A percentile compares a stretch with the other conserved stretches of the same genome.
Conservation (phyloP, 2,113 vertebrate species). For the Phocoena sinus region DNA sequence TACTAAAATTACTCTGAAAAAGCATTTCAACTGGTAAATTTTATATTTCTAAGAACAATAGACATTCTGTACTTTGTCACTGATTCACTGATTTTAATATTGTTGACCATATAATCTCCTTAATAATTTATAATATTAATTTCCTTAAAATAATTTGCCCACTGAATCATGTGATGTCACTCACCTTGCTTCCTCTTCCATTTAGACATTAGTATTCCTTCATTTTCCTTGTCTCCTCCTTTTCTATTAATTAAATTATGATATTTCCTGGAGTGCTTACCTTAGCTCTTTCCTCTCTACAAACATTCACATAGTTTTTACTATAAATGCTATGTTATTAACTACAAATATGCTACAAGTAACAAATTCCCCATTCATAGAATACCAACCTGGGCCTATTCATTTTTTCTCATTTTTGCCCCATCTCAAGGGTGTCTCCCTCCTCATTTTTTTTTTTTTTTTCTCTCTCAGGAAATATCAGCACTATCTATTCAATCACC, state of each 20-base stretch:
- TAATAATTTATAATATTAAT: too few relatives aligned
- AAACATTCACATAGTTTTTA: not conserved
- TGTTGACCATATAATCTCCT: not conserved
- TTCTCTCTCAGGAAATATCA: not conserved
- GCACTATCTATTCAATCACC: not conserved
- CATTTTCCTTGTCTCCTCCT: not conserved
- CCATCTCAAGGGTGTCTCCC: not conserved
- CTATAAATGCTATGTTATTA: not conserved
- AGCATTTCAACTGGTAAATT: not conserved
- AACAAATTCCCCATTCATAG: not conserved
- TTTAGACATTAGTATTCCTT: not conserved
- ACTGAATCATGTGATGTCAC: not conserved
- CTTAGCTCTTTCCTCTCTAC: not conserved
- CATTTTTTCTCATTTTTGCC: not conserved
- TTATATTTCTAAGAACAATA: not conserved
- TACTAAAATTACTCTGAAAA: not conserved
- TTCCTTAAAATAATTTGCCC: not conserved
- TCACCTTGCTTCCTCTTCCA: not conserved
- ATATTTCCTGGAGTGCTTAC: not conserved
- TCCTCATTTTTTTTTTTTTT: not conserved
- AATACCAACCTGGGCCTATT: not conserved
- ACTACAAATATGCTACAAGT: not conserved
- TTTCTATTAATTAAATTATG: not conserved
- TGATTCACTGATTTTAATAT: not conserved
- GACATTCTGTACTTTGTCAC: not conserved